Evolutionary conservation across 2,888 invertebrate species (phyloP).

Genomic region (Agonopterix arenella): DNA sequence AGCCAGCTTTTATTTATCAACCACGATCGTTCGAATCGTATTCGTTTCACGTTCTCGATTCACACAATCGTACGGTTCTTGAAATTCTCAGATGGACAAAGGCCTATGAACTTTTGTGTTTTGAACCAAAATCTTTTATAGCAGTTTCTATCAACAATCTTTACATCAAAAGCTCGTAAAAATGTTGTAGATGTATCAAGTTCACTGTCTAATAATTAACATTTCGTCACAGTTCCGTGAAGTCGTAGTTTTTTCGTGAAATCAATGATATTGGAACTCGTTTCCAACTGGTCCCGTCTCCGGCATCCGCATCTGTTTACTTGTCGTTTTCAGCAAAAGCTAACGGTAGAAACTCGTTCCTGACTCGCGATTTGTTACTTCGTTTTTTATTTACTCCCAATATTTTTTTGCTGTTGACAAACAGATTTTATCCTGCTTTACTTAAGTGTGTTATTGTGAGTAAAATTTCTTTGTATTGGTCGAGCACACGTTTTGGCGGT

Average conservation of each 20-base stretch:
- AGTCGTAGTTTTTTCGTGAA: conserved; percentile 26
- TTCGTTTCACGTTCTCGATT: conserved; percentile 69
- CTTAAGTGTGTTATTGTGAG: conserved; percentile 9
- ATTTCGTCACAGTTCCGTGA: conserved; percentile 17
- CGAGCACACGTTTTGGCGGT: conserved; percentile 32
- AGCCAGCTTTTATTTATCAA: conserved; percentile 54
- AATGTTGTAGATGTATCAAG: neutral
- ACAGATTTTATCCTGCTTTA: conserved; percentile 8
- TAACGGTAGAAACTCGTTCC: conserved; percentile 67
- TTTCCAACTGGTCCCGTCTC: conserved; percentile 36
- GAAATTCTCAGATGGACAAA: conserved; percentile 44
- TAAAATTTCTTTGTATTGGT: conserved; percentile 37
- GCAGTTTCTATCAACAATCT: neutral
- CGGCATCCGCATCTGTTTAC: conserved; percentile 32
- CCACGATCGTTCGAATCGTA: conserved; percentile 47
- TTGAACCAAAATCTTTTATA: conserved; percentile 21
- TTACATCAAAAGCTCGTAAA: neutral
- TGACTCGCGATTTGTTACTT: conserved; percentile 37
- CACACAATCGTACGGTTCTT: conserved; percentile 65
- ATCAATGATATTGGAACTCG: conserved; percentile 36
- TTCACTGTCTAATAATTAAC: neutral
- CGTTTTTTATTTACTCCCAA: conserved; percentile 23
- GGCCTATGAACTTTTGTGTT: conserved; percentile 46
- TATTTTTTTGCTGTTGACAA: conserved; percentile 22
- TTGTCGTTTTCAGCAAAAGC: conserved; percentile 48